These are phyloP conservation scores for Anguilla obscura DNA, from an alignment of 2,797 vertebrate species.

Conservation along the genomic window DNA sequence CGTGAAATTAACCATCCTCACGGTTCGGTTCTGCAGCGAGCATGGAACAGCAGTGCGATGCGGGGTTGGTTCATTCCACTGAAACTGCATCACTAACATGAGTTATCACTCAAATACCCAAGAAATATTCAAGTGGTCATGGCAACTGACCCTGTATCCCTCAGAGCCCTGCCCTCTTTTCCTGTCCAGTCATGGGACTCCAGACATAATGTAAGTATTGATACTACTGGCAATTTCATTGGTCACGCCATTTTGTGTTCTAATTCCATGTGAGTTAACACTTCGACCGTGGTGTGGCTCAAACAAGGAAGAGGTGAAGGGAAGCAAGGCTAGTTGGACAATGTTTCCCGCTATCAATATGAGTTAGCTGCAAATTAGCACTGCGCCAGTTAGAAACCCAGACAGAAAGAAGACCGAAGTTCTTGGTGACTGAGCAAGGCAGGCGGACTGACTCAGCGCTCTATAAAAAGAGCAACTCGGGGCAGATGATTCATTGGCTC, in stretches of 20 bases:
- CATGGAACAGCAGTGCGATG: neutral
- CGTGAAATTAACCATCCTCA: neutral
- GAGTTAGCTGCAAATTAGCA: neutral
- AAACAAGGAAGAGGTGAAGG: neutral
- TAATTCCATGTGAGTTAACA: neutral
- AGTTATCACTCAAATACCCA: neutral
- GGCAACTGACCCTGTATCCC: neutral
- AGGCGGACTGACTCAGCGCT: slow-evolving; percentile 37
- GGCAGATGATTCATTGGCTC: slow-evolving; percentile 26
- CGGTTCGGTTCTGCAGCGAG: neutral
- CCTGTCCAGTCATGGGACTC: slow-evolving; percentile 10
- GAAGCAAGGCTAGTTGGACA: neutral
- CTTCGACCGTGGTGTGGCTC: neutral
- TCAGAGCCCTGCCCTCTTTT: neutral
- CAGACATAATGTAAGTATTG: neutral
- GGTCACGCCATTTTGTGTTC: neutral
- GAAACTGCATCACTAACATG: neutral
- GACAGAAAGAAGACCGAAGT: neutral
- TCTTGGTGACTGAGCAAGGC: neutral
- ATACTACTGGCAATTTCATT: neutral
- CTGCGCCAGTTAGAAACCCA: neutral
- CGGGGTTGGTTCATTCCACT: neutral
- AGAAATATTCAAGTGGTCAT: neutral
- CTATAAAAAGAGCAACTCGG: slow-evolving; percentile 27
- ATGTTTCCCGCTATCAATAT: too few species aligned